phyloP scores from a whole-genome alignment of 1,140 invertebrate species.

The Pseudomyrmex sp. region DNA sequence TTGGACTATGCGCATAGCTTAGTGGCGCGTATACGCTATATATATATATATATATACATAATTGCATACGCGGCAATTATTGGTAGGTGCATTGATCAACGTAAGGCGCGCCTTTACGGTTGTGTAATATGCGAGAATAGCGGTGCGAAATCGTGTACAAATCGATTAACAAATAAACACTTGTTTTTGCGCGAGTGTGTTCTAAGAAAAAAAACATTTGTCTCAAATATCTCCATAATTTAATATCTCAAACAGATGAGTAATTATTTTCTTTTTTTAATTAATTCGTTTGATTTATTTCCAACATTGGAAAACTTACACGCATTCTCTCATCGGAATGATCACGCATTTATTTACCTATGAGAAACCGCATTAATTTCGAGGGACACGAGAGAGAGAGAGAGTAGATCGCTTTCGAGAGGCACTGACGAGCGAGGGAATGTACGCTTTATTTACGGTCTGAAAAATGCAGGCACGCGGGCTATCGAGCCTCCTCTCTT shows the following conservation, averaged over 20 bases:
- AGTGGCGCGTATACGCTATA: constrained; percentile 7
- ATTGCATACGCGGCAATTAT: constrained; percentile 45
- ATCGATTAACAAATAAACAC: too few relatives aligned
- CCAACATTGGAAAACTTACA: constrained; percentile 26
- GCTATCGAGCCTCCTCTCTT: constrained; percentile 58
- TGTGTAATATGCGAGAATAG: neutral
- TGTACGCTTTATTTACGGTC: constrained; percentile 72
- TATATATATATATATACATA: constrained; percentile 13
- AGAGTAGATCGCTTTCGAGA: constrained; percentile 63
- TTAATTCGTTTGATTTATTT: neutral
- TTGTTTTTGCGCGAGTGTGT: neutral
- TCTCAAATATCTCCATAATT: neutral
- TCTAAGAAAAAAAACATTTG: neutral
- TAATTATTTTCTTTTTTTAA: neutral
- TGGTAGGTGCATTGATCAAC: constrained; percentile 41
- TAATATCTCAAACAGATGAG: too few relatives aligned
- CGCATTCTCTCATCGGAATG: constrained; percentile 26
- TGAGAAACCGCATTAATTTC: constrained; percentile 62
- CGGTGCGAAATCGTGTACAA: too few relatives aligned
- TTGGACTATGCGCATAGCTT: constrained; percentile 41
- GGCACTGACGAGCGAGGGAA: constrained; percentile 39
- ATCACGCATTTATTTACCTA: constrained; percentile 66
- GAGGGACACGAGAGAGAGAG: neutral
- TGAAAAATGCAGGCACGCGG: constrained; percentile 69
- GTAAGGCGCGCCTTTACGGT: neutral